phyloP scores from a whole-genome alignment of 2,113 vertebrate species.

The Probosciger aterrimus region DNA sequence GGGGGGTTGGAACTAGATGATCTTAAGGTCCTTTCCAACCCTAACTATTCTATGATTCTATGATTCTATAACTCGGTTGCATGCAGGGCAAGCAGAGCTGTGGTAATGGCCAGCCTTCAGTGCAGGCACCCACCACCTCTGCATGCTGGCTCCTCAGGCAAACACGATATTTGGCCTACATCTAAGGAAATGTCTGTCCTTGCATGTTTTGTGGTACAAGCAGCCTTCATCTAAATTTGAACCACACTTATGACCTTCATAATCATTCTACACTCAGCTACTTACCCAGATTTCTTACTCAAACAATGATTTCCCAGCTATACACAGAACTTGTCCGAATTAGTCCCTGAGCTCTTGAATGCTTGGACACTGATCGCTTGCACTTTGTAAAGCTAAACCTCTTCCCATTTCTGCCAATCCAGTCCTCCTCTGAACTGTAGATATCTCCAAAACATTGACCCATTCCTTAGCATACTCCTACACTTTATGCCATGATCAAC shows the following conservation, averaged over 20 bases:
- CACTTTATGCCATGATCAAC: background rate
- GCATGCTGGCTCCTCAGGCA: background rate
- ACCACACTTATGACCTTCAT: accelerated
- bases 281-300: background rate
- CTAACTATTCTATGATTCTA: too few species aligned
- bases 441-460: background rate
- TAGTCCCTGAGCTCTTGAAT: background rate
- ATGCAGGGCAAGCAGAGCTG: accelerated
- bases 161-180: background rate
- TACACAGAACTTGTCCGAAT: background rate
- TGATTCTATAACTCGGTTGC: too few species aligned
- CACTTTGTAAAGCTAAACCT: background rate
- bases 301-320: background rate
- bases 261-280: background rate
- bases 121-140: background rate
- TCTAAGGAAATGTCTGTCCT: background rate
- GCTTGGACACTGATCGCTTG: background rate
- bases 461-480: background rate
- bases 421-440: background rate
- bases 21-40: too few species aligned
- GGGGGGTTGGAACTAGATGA: too few species aligned
- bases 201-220: background rate
- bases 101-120: background rate
- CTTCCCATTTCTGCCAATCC: background rate
- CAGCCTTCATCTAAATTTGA: accelerated